A percentile compares a stretch with the other conserved stretches of the same genome.
phyloP scores from a whole-genome alignment of 2,797 vertebrate genomes.

The Pteropus rufus region DNA sequence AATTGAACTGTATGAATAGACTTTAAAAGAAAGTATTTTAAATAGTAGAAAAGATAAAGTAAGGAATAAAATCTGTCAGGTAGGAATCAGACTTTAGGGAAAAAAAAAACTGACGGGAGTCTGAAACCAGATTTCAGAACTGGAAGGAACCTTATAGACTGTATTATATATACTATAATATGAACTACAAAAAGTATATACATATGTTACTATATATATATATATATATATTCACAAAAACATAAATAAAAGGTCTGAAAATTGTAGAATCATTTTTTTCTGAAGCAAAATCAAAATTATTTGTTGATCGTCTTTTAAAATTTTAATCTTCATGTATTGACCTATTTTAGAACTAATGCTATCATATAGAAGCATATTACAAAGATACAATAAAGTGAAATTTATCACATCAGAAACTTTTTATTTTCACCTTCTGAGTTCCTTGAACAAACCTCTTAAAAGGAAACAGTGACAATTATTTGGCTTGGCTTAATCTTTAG shows the following conservation, averaged over 20 bases:
- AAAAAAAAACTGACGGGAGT: neutral
- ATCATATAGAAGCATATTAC: neutral
- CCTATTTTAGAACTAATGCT: neutral
- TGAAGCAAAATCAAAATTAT: neutral
- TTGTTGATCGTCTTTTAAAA: neutral
- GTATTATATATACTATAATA: neutral
- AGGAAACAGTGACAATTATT: neutral
- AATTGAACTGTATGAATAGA: neutral
- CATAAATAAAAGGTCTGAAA: neutral
- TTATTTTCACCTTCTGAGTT: neutral
- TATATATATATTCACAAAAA: neutral
- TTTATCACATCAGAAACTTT: neutral
- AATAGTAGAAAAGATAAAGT: neutral
- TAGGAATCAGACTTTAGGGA: neutral
- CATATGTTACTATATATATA: neutral
- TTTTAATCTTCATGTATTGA: neutral
- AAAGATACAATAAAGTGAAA: neutral
- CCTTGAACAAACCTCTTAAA: neutral
- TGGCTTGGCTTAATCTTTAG: conserved; percentile 10
- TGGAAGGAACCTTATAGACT: neutral
- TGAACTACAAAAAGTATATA: neutral
- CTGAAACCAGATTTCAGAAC: neutral
- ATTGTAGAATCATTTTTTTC: neutral
- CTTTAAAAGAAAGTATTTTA: neutral
- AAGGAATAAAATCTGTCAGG: neutral